Conservation (phyloP, 2,888 invertebrate species). For the Quadroppia sp. region DNA sequence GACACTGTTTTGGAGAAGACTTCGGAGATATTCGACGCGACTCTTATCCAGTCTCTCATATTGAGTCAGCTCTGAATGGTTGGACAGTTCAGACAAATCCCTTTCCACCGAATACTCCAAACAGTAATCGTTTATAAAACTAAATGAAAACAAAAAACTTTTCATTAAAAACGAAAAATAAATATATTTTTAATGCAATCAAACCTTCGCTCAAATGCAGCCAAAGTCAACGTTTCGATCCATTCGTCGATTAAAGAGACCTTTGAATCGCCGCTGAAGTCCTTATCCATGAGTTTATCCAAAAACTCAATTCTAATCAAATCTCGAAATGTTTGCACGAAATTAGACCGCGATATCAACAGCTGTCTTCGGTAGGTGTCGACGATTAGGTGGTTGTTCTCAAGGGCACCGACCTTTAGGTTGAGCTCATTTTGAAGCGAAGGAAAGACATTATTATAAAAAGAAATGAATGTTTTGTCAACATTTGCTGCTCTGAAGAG, state of each 20-base stretch:
- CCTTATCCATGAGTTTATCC: not conserved
- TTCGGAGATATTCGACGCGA: constrained; percentile 25
- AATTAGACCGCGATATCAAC: not conserved
- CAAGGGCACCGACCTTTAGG: constrained; percentile 43
- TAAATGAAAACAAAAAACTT: constrained; percentile 38
- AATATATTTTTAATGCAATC: not conserved
- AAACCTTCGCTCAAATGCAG: constrained; percentile 48
- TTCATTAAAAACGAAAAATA: constrained; percentile 18
- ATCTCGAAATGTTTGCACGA: constrained; percentile 24
- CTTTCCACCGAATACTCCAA: constrained; percentile 62
- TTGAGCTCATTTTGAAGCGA: constrained; percentile 64
- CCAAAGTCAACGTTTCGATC: constrained; percentile 42
- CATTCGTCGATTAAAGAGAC: constrained; percentile 40
- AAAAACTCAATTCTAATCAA: constrained; percentile 18
- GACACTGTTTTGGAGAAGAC: constrained; percentile 11
- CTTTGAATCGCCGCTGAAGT: constrained; percentile 33
- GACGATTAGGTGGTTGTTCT: constrained; percentile 10
- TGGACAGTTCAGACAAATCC: constrained; percentile 60
- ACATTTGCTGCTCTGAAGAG: not conserved
- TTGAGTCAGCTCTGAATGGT: constrained; percentile 27
- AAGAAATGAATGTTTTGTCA: constrained; percentile 56
- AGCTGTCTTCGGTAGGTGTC: not conserved
- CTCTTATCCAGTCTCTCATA: constrained; percentile 5
- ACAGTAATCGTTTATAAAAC: constrained; percentile 67
- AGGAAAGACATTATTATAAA: constrained; percentile 71